These are phyloP conservation scores for Carollia perspicillata DNA, from an alignment of 2,113 vertebrate genomes.

Conservation along the genomic window DNA sequence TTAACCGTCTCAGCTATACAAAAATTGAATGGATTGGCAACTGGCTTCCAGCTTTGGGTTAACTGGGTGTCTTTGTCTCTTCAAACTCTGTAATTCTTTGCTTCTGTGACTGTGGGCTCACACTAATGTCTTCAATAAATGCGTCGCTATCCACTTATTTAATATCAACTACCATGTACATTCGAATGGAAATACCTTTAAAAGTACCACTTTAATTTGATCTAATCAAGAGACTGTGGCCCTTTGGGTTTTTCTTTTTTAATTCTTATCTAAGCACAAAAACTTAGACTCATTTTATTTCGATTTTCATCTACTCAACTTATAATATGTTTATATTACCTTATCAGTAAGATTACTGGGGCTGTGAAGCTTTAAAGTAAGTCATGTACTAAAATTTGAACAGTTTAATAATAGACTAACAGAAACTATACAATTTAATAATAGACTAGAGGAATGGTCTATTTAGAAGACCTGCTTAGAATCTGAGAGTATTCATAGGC, in stretches of 20 bases:
- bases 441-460: neutral
- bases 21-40: neutral
- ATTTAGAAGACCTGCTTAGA: neutral
- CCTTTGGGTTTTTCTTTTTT: neutral
- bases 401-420: neutral
- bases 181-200: neutral
- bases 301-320: neutral
- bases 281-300: neutral
- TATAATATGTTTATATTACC: neutral
- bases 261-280: neutral
- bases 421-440: neutral
- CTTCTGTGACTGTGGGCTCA: neutral
- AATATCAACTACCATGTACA: neutral
- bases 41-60: neutral
- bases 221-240: neutral
- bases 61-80: neutral
- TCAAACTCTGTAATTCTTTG: neutral
- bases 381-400: neutral
- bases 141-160: neutral
- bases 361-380: neutral
- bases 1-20: neutral
- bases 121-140: neutral
- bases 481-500: neutral
- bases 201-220: neutral
- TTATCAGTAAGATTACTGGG: constrained; percentile 21